These are phyloP conservation scores for Cherax quadricarinatus DNA, from an alignment of 1,140 invertebrate species.

Conservation along the genomic window DNA sequence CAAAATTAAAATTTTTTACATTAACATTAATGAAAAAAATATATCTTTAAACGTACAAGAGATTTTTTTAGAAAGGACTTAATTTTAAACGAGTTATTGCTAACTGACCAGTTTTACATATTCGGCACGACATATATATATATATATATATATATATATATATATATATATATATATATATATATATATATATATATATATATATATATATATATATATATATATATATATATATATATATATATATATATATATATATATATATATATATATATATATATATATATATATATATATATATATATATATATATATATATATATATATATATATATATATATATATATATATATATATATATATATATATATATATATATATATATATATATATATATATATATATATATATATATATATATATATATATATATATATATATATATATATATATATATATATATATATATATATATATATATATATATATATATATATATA, in stretches of 20 bases:
- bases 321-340: constrained; percentile 38
- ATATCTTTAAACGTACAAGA: too few relatives aligned
- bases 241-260: constrained; percentile 20
- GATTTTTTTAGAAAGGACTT: too few relatives aligned
- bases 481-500: too few relatives aligned
- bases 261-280: constrained; percentile 42
- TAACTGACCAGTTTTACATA: too few relatives aligned
- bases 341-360: constrained; percentile 42
- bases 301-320: constrained; percentile 38
- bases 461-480: too few relatives aligned
- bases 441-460: too few relatives aligned
- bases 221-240: constrained; percentile 1
- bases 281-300: constrained; percentile 42
- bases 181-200: constrained; percentile 20
- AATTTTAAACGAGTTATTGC: too few relatives aligned
- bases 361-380: constrained; percentile 38
- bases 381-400: background rate
- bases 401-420: background rate
- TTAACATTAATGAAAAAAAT: too few relatives aligned
- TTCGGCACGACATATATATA: too few relatives aligned
- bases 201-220: constrained; percentile 7
- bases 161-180: background rate
- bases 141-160: background rate
- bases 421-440: too few relatives aligned
- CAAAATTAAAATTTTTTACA: too few relatives aligned